Conservation (phyloP, 2,888 invertebrate species). For the Blera fallax region DNA sequence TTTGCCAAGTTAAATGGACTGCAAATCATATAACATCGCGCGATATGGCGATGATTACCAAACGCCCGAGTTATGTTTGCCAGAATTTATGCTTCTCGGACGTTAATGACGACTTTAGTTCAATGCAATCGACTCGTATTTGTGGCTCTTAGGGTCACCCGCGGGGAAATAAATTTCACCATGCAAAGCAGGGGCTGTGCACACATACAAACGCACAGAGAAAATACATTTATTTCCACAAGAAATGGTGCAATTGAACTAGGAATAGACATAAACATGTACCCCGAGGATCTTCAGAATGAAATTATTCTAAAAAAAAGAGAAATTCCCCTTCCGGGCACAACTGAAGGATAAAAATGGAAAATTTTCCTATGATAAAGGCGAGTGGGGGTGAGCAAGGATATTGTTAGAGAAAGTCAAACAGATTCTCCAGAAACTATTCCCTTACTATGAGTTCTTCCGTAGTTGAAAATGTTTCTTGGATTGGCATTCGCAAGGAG, state of each 20-base stretch:
- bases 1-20: slow-evolving; percentile 65
- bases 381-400: neutral
- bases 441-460: neutral
- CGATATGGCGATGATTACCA: slow-evolving; percentile 18
- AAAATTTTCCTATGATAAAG: neutral
- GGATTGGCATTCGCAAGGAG: neutral
- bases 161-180: neutral
- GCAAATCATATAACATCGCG: slow-evolving; percentile 31
- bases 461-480: neutral
- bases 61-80: neutral
- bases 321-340: neutral
- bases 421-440: slow-evolving; percentile 31
- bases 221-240: slow-evolving; percentile 29
- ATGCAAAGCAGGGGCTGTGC: slow-evolving; percentile 24
- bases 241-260: slow-evolving; percentile 35
- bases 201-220: neutral
- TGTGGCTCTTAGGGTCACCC: neutral
- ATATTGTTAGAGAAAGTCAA: neutral
- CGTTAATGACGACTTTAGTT: slow-evolving; percentile 8
- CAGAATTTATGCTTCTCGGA: slow-evolving; percentile 10
- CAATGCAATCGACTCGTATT: neutral
- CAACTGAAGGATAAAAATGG: slow-evolving; percentile 39
- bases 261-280: slow-evolving; percentile 20
- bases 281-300: slow-evolving; percentile 9
- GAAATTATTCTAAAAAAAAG: slow-evolving; percentile 19